A percentile compares a stretch with the other conserved stretches of the same genome.
Evolutionary conservation across 2,113 vertebrate genomes (phyloP).

Genomic region (Speoplatyrhinus poulsoni): DNA sequence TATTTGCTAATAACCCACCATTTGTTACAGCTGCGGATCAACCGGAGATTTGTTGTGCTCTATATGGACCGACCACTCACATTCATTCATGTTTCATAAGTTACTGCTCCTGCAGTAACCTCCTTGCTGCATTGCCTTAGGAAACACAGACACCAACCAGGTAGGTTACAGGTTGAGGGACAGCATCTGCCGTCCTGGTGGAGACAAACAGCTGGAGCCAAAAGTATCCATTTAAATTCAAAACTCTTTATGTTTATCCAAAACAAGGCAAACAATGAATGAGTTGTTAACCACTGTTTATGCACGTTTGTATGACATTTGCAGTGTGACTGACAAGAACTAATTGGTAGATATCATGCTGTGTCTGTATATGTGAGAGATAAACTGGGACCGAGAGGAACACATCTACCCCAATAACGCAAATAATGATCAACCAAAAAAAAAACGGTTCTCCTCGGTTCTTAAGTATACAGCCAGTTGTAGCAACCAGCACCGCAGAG

Average conservation of each 20-base stretch:
- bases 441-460: conserved; percentile 35
- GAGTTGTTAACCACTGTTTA: conserved; percentile 65
- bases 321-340: conserved; percentile 51
- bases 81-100: no score
- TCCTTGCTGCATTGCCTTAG: conserved; percentile 16
- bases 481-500: conserved; percentile 51
- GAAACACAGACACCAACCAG: conserved; percentile 12
- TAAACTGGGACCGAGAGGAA: conserved; percentile 41
- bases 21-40: no score
- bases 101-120: neutral
- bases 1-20: no score
- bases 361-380: conserved; percentile 40
- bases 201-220: neutral
- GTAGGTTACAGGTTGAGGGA: neutral
- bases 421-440: conserved; percentile 28
- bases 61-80: no score
- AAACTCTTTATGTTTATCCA: neutral
- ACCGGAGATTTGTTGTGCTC: no score
- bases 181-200: neutral
- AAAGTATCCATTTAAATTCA: conserved; percentile 1
- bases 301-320: conserved; percentile 64
- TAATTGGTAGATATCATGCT: conserved; percentile 62
- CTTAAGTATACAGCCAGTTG: conserved; percentile 12
- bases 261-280: conserved; percentile 28
- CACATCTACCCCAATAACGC: conserved; percentile 37